Conservation (phyloP, 2,113 vertebrate species). For the Egretta garzetta region DNA sequence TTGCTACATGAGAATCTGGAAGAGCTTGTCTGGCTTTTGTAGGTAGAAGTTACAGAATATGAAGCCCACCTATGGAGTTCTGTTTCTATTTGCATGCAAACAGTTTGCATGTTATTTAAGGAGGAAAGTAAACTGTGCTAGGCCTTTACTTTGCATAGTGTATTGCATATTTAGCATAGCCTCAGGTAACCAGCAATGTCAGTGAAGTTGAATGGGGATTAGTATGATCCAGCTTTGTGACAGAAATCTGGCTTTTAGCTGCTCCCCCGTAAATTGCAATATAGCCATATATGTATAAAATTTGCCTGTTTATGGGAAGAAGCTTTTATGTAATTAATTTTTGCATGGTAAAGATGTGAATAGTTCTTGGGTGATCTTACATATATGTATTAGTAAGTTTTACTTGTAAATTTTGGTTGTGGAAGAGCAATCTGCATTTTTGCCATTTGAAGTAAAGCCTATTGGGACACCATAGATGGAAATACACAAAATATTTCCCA, state of each 20-base stretch:
- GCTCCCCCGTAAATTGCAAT: not conserved
- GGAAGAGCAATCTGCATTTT: not conserved
- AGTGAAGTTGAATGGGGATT: not conserved
- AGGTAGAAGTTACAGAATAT: not conserved
- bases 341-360: not conserved
- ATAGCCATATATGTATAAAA: rapidly evolving
- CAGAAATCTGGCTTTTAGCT: not conserved
- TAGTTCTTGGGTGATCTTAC: not conserved
- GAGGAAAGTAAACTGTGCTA: not conserved
- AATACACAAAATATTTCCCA: not conserved
- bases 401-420: not conserved
- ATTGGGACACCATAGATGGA: not conserved
- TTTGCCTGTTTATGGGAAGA: not conserved
- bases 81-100: not conserved
- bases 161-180: not conserved
- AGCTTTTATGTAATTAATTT: not conserved
- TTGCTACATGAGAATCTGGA: not conserved
- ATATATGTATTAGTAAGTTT: not conserved
- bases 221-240: not conserved
- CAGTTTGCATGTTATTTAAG: not conserved
- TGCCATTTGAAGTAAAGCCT: not conserved
- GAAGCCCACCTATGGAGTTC: not conserved
- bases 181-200: not conserved
- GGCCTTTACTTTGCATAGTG: not conserved
- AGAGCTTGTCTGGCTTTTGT: not conserved